phyloP scores from a whole-genome alignment of 2,888 invertebrate genomes.

The Drosophila koepferae region DNA sequence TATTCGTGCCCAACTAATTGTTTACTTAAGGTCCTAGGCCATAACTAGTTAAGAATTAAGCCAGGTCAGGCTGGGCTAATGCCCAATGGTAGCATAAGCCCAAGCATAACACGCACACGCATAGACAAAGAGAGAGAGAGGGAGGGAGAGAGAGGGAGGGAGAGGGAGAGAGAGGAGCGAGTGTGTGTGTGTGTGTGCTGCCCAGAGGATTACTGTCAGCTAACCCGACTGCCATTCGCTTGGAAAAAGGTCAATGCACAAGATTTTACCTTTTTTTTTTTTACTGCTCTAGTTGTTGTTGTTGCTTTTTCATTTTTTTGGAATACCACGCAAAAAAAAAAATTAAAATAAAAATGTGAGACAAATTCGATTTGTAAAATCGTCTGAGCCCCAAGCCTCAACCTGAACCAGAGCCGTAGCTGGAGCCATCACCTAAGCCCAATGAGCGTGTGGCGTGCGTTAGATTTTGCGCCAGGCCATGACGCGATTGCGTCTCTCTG shows the following conservation, averaged over 20 bases:
- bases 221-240: constrained; percentile 58
- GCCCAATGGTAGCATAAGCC: constrained; percentile 10
- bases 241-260: constrained; percentile 74
- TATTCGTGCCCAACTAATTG: constrained; percentile 44
- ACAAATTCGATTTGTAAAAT: constrained; percentile 64
- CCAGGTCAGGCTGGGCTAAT: constrained; percentile 24
- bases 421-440: constrained; percentile 31
- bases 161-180: no score
- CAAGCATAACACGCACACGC: background rate
- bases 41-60: constrained; percentile 59
- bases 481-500: constrained; percentile 55
- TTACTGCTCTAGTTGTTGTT: constrained; percentile 1
- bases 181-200: background rate
- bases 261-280: constrained; percentile 42
- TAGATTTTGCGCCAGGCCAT: constrained; percentile 26
- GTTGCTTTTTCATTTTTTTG: constrained; percentile 20
- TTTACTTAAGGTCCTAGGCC: constrained; percentile 22
- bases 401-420: constrained; percentile 1
- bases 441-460: constrained; percentile 38
- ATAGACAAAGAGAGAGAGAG: background rate
- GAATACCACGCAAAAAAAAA: constrained; percentile 23
- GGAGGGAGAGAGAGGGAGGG: background rate
- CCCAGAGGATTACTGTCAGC: constrained; percentile 34
- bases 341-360: constrained; percentile 44
- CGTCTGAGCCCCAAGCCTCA: constrained; percentile 23